Evolutionary conservation across 2,797 vertebrate genomes (phyloP).

Genomic region (Tadarida brasiliensis): DNA sequence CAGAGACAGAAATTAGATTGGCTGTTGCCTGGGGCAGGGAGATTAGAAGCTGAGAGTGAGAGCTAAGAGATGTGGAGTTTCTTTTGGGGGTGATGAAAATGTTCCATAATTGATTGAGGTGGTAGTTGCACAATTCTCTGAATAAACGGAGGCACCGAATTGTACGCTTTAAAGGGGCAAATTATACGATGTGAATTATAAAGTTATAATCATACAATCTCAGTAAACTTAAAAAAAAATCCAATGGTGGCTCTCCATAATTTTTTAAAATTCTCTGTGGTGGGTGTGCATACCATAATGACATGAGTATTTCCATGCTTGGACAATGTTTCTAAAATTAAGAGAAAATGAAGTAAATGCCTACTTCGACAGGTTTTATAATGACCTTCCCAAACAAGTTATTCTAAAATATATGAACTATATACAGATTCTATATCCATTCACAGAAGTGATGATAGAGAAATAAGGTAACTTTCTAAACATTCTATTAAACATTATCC

Average conservation of each 20-base stretch:
- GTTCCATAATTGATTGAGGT: not conserved
- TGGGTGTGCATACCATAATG: not conserved
- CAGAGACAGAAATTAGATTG: too few relatives aligned
- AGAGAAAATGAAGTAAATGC: slow-evolving; percentile 30
- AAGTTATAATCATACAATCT: not conserved
- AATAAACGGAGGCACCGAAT: not conserved
- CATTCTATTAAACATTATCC: slow-evolving; percentile 6
- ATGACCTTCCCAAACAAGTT: not conserved
- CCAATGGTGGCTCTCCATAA: not conserved
- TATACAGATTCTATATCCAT: not conserved
- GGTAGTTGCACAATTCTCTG: not conserved
- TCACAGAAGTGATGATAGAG: not conserved
- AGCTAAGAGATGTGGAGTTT: not conserved
- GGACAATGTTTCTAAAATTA: not conserved
- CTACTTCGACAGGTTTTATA: not conserved
- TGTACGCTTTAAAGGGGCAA: not conserved
- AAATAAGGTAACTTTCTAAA: not conserved
- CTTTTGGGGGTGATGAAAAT: not conserved
- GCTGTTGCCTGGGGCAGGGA: too few relatives aligned
- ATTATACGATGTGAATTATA: not conserved
- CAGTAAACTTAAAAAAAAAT: not conserved
- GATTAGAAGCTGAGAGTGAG: too few relatives aligned
- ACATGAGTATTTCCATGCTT: not conserved
- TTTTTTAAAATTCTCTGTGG: slow-evolving; percentile 44
- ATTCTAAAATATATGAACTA: slow-evolving; percentile 52